A percentile compares a stretch with the other conserved stretches of the same genome.
phyloP scores from a whole-genome alignment of 1,140 invertebrate species.

The Leptinotarsa texana region DNA sequence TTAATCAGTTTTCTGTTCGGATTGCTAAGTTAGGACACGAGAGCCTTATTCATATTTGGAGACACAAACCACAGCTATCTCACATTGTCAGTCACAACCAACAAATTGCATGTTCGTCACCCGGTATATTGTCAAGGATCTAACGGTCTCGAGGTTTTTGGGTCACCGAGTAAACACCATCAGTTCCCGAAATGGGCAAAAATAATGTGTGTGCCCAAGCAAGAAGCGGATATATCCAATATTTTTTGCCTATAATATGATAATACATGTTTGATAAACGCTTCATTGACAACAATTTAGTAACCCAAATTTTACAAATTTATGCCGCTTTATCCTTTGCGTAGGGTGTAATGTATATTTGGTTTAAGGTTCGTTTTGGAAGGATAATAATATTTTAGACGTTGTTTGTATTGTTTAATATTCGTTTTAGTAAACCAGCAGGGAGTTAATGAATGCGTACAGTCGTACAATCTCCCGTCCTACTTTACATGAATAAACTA shows the following conservation, averaged over 20 bases:
- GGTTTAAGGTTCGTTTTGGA: slow-evolving; percentile 36
- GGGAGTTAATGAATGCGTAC: slow-evolving; percentile 47
- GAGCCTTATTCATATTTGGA: too few species aligned
- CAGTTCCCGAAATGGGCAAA: background rate
- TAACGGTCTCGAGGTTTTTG: background rate
- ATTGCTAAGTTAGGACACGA: too few species aligned
- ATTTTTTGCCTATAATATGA: slow-evolving; percentile 23
- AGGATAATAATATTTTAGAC: slow-evolving; percentile 47
- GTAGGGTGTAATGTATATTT: slow-evolving; percentile 30
- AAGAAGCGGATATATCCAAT: background rate
- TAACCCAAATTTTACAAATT: slow-evolving; percentile 24
- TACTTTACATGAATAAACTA: slow-evolving; percentile 25
- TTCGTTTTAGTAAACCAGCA: slow-evolving; percentile 45
- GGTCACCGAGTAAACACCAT: background rate
- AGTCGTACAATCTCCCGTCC: slow-evolving; percentile 37
- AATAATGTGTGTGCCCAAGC: slow-evolving; percentile 9
- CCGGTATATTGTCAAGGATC: too few species aligned
- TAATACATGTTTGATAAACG: slow-evolving; percentile 14
- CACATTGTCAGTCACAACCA: too few species aligned
- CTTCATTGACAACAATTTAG: slow-evolving; percentile 21
- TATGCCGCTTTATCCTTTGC: slow-evolving; percentile 26
- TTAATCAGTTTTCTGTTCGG: too few species aligned
- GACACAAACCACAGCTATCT: too few species aligned
- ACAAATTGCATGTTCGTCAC: too few species aligned
- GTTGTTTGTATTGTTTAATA: slow-evolving; percentile 49